Conservation (phyloP, 2,113 vertebrate species). For the Phylloscopus trochilus region DNA sequence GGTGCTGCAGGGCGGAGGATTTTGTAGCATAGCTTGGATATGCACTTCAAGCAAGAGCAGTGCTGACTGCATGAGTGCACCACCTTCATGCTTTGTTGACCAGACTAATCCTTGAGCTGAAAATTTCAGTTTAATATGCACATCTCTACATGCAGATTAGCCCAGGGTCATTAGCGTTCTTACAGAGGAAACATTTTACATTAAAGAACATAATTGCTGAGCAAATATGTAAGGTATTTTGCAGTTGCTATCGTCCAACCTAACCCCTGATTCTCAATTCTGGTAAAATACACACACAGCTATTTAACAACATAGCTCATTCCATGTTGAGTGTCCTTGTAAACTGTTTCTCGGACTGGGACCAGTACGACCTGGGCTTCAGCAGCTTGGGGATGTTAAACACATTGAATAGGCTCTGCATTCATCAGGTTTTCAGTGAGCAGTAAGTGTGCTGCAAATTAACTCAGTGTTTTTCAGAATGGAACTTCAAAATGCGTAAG, state of each 20-base stretch:
- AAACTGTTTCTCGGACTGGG: background rate
- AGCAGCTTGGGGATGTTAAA: background rate
- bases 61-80: background rate
- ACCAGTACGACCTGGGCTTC: background rate
- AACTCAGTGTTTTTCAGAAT: background rate
- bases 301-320: background rate
- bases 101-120: background rate
- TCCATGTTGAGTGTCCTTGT: background rate
- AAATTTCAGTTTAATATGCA: background rate
- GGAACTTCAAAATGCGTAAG: background rate
- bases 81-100: background rate
- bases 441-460: background rate
- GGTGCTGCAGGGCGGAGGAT: background rate
- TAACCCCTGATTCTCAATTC: background rate
- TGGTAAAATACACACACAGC: background rate
- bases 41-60: background rate
- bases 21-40: background rate
- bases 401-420: background rate
- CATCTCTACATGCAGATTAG: background rate
- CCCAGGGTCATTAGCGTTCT: background rate
- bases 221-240: constrained; percentile 36
- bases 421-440: background rate
- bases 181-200: background rate
- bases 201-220: background rate
- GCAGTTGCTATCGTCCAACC: background rate